Conservation (phyloP, 2,113 vertebrate species). For the Cynocephalus volans region DNA sequence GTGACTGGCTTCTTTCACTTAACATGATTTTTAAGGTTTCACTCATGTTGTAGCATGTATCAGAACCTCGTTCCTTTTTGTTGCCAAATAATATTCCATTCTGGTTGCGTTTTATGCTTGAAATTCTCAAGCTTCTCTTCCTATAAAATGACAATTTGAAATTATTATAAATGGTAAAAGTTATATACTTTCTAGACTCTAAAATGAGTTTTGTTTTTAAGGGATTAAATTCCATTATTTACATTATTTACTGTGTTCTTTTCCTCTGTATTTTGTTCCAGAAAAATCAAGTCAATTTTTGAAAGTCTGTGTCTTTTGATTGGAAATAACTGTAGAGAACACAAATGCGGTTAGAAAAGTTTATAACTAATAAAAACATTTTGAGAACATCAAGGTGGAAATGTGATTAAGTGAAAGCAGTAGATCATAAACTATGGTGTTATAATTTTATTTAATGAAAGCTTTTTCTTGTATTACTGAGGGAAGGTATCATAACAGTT, state of each 20-base stretch:
- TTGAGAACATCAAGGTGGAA: conserved; percentile 7
- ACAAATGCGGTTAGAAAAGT: conserved; percentile 36
- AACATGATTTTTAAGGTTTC: neutral
- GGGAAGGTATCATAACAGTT: neutral
- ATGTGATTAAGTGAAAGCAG: conserved; percentile 28
- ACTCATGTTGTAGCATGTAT: neutral
- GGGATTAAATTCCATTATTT: conserved; percentile 45
- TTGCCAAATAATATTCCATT: conserved; percentile 47
- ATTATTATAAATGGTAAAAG: conserved; percentile 50
- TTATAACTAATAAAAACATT: conserved; percentile 58
- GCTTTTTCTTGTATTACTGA: neutral
- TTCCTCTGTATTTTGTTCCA: conserved; percentile 4
- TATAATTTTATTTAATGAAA: neutral
- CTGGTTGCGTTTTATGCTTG: conserved; percentile 51
- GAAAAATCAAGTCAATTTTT: conserved; percentile 13
- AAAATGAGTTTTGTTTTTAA: conserved; percentile 65
- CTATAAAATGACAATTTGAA: neutral
- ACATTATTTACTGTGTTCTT: conserved; percentile 38
- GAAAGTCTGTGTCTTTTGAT: conserved; percentile 23
- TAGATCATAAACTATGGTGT: neutral
- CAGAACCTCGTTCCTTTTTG: conserved; percentile 24
- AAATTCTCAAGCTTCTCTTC: conserved; percentile 53
- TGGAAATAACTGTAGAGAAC: neutral
- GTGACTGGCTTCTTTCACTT: conserved; percentile 29
- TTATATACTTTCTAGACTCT: neutral